Percentiles rank a stretch among this genome's conserved stretches.
Conservation (phyloP, 1,140 invertebrate genomes). For the Armadillidium nasatum region DNA sequence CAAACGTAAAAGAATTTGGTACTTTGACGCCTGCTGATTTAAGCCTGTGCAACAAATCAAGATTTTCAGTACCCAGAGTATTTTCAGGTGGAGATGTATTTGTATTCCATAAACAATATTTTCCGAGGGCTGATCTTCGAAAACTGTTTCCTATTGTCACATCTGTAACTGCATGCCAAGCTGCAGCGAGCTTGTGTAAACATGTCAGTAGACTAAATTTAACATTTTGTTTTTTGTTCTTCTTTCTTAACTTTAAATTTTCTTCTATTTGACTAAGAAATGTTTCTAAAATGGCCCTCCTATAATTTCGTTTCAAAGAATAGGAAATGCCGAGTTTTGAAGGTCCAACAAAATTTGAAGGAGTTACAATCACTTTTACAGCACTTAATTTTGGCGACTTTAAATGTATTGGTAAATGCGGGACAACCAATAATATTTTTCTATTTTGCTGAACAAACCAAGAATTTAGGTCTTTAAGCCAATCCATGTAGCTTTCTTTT, state of each 20-base stretch:
- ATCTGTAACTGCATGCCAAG: constrained; percentile 40
- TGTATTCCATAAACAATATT: constrained; percentile 40
- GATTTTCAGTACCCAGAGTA: constrained; percentile 39
- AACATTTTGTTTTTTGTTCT: constrained; percentile 20
- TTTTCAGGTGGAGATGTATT: constrained; percentile 36
- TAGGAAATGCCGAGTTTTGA: constrained; percentile 38
- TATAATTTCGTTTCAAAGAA: constrained; percentile 38
- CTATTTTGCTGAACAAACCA: constrained; percentile 42
- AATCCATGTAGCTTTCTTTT: constrained; percentile 35
- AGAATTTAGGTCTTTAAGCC: constrained; percentile 38
- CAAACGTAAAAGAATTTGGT: constrained; percentile 37
- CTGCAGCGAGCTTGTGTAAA: constrained; percentile 36
- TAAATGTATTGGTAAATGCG: constrained; percentile 37
- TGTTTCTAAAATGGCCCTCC: constrained; percentile 35
- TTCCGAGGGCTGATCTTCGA: constrained; percentile 37
- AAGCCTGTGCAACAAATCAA: constrained; percentile 40
- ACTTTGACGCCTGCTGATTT: constrained; percentile 41
- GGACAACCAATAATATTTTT: constrained; percentile 36
- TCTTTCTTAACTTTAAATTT: constrained; percentile 33
- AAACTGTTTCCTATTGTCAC: constrained; percentile 40
- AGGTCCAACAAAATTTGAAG: constrained; percentile 35
- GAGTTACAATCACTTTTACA: constrained; percentile 33
- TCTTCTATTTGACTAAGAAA: constrained; percentile 35
- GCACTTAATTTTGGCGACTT: constrained; percentile 37
- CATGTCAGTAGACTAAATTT: constrained; percentile 33